These are phyloP conservation scores for Anoura caudifer DNA, from an alignment of 2,113 vertebrate species.

Conservation along the genomic window DNA sequence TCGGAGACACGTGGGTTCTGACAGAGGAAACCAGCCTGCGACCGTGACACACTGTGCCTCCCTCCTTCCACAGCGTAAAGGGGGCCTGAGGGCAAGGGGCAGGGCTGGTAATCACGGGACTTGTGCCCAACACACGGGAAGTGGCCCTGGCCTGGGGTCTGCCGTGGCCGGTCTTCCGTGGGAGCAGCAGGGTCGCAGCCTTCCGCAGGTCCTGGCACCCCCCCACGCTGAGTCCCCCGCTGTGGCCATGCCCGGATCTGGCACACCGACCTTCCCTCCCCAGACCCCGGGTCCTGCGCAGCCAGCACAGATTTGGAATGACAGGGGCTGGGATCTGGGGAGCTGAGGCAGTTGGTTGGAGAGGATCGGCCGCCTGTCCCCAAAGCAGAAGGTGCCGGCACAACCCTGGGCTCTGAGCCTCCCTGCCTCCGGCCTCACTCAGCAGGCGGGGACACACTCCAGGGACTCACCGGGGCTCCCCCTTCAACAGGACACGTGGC, in stretches of 20 bases:
- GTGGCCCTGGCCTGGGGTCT: rapidly evolving
- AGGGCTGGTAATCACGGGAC: too few relatives aligned
- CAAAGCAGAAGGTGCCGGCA: background rate
- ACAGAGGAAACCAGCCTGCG: too few relatives aligned
- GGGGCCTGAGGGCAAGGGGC: background rate
- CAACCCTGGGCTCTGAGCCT: background rate
- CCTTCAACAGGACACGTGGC: background rate
- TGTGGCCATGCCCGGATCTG: rapidly evolving
- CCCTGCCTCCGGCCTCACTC: background rate
- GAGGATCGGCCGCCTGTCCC: too few relatives aligned
- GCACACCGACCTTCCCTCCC: background rate
- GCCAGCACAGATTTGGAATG: background rate
- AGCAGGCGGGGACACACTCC: background rate
- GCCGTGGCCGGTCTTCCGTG: background rate
- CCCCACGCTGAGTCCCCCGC: background rate
- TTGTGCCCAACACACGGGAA: too few relatives aligned
- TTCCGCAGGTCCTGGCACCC: background rate
- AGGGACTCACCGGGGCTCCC: background rate
- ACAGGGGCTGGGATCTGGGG: too few relatives aligned
- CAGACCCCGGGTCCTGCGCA: too few relatives aligned
- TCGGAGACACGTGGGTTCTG: background rate
- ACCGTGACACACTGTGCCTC: background rate
- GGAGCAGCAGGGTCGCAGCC: background rate
- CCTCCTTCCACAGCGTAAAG: background rate
- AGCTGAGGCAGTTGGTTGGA: background rate